A percentile compares a stretch with the other conserved stretches of the same genome.
Conservation (phyloP, 2,113 vertebrate species). For the Columba janthina region DNA sequence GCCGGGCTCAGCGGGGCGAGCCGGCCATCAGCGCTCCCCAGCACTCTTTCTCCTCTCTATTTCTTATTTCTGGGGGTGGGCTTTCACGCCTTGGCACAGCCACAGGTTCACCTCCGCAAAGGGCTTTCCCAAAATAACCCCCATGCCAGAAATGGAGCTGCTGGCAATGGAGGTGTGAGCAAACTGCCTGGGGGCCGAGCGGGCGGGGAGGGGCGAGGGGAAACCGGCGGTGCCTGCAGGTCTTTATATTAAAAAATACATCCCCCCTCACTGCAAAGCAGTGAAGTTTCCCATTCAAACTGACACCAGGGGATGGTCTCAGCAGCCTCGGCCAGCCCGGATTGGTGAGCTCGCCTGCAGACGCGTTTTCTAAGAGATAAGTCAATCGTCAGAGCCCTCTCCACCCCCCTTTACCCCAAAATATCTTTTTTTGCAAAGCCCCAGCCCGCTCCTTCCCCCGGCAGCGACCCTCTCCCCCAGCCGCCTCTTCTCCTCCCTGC, state of each 20-base stretch:
- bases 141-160: neutral
- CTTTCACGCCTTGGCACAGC: neutral
- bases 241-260: neutral
- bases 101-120: neutral
- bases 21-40: neutral
- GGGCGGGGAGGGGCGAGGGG: neutral
- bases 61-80: neutral
- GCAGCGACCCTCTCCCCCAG: neutral
- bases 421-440: neutral
- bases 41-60: neutral
- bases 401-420: neutral
- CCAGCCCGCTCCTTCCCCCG: neutral
- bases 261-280: neutral
- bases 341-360: neutral
- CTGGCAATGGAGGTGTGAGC: neutral
- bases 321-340: neutral
- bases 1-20: rapidly evolving
- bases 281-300: slow-evolving; percentile 27
- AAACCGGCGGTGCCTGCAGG: neutral
- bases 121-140: neutral
- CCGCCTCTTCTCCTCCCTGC: neutral
- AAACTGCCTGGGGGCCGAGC: neutral
- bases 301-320: neutral
- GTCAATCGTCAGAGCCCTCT: neutral
- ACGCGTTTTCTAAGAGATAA: slow-evolving; percentile 21